phyloP scores from a whole-genome alignment of 2,113 vertebrate genomes.

The Oophaga pumilio region DNA sequence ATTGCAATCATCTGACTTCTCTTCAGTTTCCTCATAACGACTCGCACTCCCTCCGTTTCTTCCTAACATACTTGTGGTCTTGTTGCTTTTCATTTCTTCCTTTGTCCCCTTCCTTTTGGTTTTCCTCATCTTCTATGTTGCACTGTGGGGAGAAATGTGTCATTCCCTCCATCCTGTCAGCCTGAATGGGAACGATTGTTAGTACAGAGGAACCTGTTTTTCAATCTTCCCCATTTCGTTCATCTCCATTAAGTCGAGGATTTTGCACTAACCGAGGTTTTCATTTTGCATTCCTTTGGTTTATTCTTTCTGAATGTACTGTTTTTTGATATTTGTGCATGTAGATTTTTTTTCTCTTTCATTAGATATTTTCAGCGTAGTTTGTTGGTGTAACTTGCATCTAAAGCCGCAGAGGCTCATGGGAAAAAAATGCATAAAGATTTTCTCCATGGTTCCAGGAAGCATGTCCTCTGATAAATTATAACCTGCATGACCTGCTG shows the following conservation, averaged over 20 bases:
- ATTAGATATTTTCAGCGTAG: constrained; percentile 64
- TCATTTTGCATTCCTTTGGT: constrained; percentile 70
- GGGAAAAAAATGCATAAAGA: constrained; percentile 82
- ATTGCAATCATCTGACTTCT: constrained; percentile 88
- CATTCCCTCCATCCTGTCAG: constrained; percentile 69
- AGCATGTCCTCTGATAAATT: not conserved
- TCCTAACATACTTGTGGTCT: constrained; percentile 41
- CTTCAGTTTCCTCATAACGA: constrained; percentile 65
- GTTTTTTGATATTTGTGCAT: constrained; percentile 85
- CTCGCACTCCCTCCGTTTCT: constrained; percentile 61
- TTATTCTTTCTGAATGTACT: constrained; percentile 75
- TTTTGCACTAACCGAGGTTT: constrained; percentile 82
- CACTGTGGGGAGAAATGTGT: constrained; percentile 72
- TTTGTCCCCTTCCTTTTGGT: constrained; percentile 81
- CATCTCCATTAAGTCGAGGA: constrained; percentile 81
- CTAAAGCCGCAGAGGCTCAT: constrained; percentile 80
- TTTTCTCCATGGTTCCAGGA: constrained; percentile 63
- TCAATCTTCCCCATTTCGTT: constrained; percentile 86
- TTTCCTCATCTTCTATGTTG: constrained; percentile 61
- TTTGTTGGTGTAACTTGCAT: constrained; percentile 75
- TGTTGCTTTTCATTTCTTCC: constrained; percentile 58
- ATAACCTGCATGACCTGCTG: not conserved
- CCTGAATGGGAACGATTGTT: constrained; percentile 86
- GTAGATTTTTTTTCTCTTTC: constrained; percentile 52
- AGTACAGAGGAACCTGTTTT: constrained; percentile 83